Conservation (phyloP, 2,113 vertebrate species). For the Melanostigma gelatinosum region DNA sequence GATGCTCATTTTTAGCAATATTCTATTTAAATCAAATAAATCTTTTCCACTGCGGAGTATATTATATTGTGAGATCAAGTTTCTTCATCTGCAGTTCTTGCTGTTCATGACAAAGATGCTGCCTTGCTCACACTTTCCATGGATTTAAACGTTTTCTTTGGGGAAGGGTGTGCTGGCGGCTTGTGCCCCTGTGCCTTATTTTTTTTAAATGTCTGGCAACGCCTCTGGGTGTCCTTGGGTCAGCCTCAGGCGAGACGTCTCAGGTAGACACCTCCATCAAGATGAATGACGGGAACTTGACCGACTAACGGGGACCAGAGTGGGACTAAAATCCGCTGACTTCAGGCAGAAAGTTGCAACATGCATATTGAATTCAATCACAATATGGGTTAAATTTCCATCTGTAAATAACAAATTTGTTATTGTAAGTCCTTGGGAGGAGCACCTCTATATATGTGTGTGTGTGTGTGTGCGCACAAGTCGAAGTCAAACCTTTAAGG, state of each 20-base stretch:
- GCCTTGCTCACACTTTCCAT: not conserved
- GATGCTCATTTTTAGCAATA: not conserved
- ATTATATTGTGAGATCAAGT: not conserved
- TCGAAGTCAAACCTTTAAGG: slow-evolving; percentile 1
- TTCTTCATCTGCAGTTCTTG: slow-evolving; percentile 21
- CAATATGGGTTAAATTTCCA: not conserved
- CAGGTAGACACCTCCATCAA: slow-evolving; percentile 32
- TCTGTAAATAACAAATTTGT: slow-evolving; percentile 9
- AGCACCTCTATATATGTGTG: not conserved
- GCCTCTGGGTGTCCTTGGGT: slow-evolving; percentile 32
- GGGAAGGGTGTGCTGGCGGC: not conserved
- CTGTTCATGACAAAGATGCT: slow-evolving; percentile 18
- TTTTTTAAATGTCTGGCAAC: not conserved
- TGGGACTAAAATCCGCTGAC: not conserved
- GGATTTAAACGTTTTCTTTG: slow-evolving; percentile 13
- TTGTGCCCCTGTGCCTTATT: not conserved
- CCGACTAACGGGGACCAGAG: slow-evolving; percentile 10
- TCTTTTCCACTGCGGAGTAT: not conserved
- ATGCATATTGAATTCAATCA: slow-evolving; percentile 18
- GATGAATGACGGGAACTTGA: slow-evolving; percentile 42
- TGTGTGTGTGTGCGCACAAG: not conserved
- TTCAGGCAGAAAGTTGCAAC: not conserved
- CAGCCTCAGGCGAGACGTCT: slow-evolving; percentile 36
- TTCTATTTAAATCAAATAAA: not conserved
- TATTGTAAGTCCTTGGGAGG: not conserved